phyloP scores from a whole-genome alignment of 2,797 vertebrate genomes.

The Lycodopsis pacificus region DNA sequence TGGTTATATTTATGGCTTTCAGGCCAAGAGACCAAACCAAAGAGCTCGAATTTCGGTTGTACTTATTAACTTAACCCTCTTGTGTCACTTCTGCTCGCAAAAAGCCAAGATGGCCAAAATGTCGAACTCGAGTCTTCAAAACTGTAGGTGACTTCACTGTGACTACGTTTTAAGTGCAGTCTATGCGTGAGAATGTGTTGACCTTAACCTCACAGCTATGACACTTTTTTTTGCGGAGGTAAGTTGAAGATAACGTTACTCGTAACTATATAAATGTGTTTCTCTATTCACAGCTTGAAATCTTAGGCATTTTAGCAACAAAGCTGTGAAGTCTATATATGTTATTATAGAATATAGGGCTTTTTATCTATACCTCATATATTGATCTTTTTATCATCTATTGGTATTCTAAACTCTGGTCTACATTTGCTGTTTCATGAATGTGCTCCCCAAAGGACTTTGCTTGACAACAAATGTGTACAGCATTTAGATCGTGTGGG shows the following conservation, averaged over 20 bases:
- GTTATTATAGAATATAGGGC: not conserved
- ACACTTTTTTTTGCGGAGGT: slow-evolving; percentile 1
- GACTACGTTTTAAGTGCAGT: not conserved
- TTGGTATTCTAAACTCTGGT: not conserved
- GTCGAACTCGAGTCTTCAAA: too few relatives aligned
- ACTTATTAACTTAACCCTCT: too few relatives aligned
- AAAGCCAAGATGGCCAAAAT: too few relatives aligned
- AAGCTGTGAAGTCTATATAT: not conserved
- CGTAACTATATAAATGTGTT: not conserved
- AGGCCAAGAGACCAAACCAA: slow-evolving; percentile 25
- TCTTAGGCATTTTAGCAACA: not conserved
- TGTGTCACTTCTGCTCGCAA: too few relatives aligned
- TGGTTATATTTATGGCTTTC: slow-evolving; percentile 52
- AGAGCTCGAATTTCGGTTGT: slow-evolving; percentile 7
- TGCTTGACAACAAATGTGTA: not conserved
- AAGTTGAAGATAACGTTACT: not conserved
- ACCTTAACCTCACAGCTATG: not conserved
- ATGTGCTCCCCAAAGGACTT: not conserved
- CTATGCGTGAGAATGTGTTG: not conserved
- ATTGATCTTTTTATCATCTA: not conserved
- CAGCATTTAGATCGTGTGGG: slow-evolving; percentile 3
- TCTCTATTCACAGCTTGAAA: not conserved
- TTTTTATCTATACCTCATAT: not conserved
- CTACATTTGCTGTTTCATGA: not conserved
- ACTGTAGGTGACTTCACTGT: not conserved